Conservation (phyloP, 2,113 vertebrate genomes). For the Podocnemis expansa region DNA sequence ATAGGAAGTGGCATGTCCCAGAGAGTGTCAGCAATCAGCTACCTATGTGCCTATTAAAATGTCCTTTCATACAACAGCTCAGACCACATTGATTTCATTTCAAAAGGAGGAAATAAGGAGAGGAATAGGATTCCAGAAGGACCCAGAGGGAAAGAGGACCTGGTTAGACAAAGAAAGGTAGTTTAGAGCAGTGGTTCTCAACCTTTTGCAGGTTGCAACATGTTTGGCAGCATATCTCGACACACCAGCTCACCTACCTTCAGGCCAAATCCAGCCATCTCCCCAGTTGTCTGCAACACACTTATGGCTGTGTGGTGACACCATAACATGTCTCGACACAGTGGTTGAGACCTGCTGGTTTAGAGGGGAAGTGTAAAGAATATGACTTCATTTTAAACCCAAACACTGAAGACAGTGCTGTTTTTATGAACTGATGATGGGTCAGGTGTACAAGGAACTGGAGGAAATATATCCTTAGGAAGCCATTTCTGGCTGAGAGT, state of each 20-base stretch:
- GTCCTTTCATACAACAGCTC: background rate
- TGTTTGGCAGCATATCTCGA: no score
- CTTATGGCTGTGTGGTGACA: no score
- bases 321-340: no score
- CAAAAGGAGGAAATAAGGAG: background rate
- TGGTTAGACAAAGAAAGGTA: background rate
- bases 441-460: background rate
- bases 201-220: no score
- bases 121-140: background rate
- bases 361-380: background rate
- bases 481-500: background rate
- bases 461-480: background rate
- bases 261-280: no score
- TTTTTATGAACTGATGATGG: fast-evolving
- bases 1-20: background rate
- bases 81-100: background rate
- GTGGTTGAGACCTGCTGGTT: no score
- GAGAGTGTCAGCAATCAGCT: background rate
- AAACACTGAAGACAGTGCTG: background rate
- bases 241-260: no score
- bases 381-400: background rate
- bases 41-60: background rate
- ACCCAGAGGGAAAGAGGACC: background rate
- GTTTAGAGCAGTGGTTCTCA: no score
- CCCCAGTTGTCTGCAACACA: no score